phyloP scores from a whole-genome alignment of 2,113 vertebrate genomes.

The Bubo bubo region DNA sequence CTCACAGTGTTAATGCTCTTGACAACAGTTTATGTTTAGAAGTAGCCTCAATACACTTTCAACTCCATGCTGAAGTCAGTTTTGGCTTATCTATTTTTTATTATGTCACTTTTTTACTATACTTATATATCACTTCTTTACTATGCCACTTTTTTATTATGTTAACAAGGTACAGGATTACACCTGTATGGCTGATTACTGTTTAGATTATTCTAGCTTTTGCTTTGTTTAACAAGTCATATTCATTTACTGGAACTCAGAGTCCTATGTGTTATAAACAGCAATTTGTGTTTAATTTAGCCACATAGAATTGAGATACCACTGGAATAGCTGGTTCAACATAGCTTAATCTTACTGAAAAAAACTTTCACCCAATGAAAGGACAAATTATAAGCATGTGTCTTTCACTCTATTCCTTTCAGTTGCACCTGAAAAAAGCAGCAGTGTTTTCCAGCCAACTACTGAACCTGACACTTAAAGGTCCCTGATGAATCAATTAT shows the following conservation, averaged over 20 bases:
- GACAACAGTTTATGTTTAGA: background rate
- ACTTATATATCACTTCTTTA: background rate
- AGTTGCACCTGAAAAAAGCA: background rate
- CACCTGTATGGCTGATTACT: background rate
- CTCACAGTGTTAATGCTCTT: background rate
- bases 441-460: background rate
- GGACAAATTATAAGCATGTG: background rate
- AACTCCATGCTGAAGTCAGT: background rate
- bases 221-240: background rate
- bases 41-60: background rate
- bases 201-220: background rate
- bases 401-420: background rate
- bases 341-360: background rate
- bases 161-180: background rate
- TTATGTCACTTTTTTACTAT: background rate
- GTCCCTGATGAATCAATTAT: slow-evolving; percentile 31
- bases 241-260: background rate
- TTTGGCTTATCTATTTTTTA: background rate
- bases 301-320: background rate
- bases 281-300: background rate
- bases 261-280: background rate
- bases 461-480: background rate
- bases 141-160: background rate
- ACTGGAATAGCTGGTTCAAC: background rate
- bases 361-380: background rate